Base-by-base conservation (phyloP, 2,113 vertebrate species). In the Podarcis cretensis region DNA sequence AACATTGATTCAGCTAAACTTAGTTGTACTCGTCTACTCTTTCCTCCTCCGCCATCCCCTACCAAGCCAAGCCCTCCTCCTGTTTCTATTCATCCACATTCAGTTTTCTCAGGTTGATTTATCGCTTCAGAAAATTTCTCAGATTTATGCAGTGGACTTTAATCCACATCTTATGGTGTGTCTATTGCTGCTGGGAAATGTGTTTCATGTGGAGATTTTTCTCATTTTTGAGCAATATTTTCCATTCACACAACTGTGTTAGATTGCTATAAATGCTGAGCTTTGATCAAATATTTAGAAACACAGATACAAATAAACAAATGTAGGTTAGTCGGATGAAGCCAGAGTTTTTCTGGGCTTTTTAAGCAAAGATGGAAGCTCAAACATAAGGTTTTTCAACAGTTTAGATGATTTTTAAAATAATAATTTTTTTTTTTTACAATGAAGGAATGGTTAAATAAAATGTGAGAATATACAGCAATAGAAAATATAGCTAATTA, bases 1-100 rank as follows among this genome's bases (percentile, higher is more conserved):
- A 96, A 96, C 93, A 80, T 95, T 97, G 95, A 94, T 94, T 95
- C 93, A 94, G 90, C 93, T 95, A 96, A 66, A 93, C 87, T 68
- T 93, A 30, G 9, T 86, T 94, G 40, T 87, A 75, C 80, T 92
- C 94, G 92, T 92, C 88, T 93, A 57, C 75, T 93, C 83, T 94
- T 93, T 66, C 89, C 92, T 71, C 85, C 81, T 95, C 93, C 37
- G 92, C 68, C 21, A 25, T 30, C 35, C 18, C 54, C 37, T 40
- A 25, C n/a, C 71, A 75, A 75, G 69, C 20, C 7, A 1, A 6
- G 10, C 8, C 0, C 0, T 88, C 90, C 40, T 3, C 87, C 13
- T 77, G 37, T 91, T 95, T 91, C 86, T 89, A 93, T 90, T 92
- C 35, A 73, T 84, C 6, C 76, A 83, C 86, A 91, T 93, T 89